Conservation (phyloP, 1,140 invertebrate genomes). For the Drosophila simulans region DNA sequence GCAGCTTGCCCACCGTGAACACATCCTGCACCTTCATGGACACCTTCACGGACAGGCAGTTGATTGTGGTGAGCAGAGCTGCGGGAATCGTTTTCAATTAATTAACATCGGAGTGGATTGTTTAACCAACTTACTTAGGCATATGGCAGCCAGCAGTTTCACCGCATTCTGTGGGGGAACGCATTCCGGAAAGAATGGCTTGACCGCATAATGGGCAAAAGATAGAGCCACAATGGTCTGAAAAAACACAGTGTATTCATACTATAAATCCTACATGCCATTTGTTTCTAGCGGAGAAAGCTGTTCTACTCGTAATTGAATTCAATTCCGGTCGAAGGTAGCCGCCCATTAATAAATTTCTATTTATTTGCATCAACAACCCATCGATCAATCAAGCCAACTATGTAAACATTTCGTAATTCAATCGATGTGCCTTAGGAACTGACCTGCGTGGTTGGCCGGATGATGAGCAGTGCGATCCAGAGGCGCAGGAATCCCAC, state of each 20-base stretch:
- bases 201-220: slow-evolving; percentile 91
- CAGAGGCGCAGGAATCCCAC: slow-evolving; percentile 94
- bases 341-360: slow-evolving; percentile 37
- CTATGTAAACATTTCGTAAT: slow-evolving; percentile 35
- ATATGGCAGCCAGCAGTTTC: slow-evolving; percentile 89
- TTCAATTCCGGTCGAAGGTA: slow-evolving; percentile 56
- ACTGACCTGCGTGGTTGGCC: slow-evolving; percentile 88
- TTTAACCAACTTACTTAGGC: slow-evolving; percentile 88
- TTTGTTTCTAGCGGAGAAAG: slow-evolving; percentile 41
- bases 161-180: slow-evolving; percentile 88
- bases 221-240: slow-evolving; percentile 93
- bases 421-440: slow-evolving; percentile 38
- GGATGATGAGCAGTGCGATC: slow-evolving; percentile 93
- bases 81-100: slow-evolving; percentile 33
- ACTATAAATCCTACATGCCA: too few relatives aligned
- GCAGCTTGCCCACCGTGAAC: slow-evolving; percentile 94
- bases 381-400: slow-evolving; percentile 39
- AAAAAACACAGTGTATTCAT: background rate
- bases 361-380: slow-evolving; percentile 47
- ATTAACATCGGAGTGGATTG: background rate
- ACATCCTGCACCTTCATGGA: slow-evolving; percentile 95
- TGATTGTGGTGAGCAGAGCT: slow-evolving; percentile 95
- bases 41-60: slow-evolving; percentile 94
- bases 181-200: slow-evolving; percentile 93
- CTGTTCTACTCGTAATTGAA: slow-evolving; percentile 36